These are phyloP conservation scores for Mactromeris polynyma DNA, from an alignment of 2,888 invertebrate species.

Conservation along the genomic window DNA sequence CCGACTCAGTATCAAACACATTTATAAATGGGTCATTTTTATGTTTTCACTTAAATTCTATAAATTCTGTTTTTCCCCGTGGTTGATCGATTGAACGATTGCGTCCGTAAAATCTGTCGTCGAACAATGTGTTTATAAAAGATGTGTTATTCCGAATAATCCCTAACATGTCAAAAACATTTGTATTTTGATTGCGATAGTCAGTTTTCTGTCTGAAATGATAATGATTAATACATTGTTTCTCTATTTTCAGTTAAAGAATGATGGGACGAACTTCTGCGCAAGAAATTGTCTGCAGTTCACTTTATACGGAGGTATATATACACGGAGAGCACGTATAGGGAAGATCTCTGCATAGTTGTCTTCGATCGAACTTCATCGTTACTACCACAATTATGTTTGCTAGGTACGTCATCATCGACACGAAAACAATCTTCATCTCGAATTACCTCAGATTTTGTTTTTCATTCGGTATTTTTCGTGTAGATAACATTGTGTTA, in stretches of 20 bases:
- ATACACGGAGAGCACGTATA: too few species aligned
- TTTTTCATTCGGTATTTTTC: too few species aligned
- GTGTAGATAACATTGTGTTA: too few species aligned
- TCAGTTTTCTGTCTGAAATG: neutral
- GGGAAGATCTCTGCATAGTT: too few species aligned
- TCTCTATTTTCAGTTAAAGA: neutral
- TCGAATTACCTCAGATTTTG: too few species aligned
- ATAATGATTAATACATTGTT: neutral
- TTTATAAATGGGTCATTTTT: neutral
- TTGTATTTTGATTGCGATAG: neutral
- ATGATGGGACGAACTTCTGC: neutral
- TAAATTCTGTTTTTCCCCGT: neutral
- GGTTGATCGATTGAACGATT: neutral
- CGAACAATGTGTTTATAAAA: neutral
- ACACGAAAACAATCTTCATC: neutral
- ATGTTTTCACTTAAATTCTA: neutral
- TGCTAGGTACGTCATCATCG: neutral
- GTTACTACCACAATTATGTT: neutral
- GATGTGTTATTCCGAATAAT: neutral
- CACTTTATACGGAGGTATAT: too few species aligned
- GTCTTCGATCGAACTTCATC: neutral
- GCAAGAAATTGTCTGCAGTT: neutral
- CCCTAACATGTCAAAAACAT: neutral
- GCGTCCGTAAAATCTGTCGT: neutral
- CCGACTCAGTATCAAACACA: neutral